Evolutionary conservation across 2,113 vertebrate genomes (phyloP).

Genomic region (Litocranius walleri): DNA sequence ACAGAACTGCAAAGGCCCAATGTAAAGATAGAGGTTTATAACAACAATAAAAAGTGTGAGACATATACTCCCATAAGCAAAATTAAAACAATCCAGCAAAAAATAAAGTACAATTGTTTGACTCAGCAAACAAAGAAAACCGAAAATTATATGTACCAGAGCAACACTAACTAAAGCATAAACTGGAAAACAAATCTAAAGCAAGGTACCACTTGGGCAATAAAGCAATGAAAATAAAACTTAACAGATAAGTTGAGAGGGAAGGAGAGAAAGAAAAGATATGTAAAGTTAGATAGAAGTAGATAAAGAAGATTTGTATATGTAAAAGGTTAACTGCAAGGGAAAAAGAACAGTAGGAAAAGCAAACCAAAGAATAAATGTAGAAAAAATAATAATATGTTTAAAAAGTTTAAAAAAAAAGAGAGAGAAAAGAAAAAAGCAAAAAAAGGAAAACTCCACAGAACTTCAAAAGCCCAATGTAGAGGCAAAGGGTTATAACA

Average conservation of each 20-base stretch:
- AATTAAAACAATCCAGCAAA: neutral
- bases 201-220: neutral
- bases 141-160: neutral
- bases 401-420: neutral
- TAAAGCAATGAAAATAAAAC: neutral
- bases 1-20: neutral
- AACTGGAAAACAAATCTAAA: neutral
- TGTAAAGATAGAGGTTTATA: accelerated
- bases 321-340: neutral
- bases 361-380: neutral
- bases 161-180: neutral
- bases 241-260: neutral
- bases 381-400: neutral
- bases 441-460: neutral
- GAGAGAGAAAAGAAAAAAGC: neutral
- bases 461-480: neutral
- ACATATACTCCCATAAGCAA: neutral
- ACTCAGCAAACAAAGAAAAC: neutral
- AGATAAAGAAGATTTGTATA: neutral
- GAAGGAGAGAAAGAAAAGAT: neutral
- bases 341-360: neutral
- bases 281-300: neutral
- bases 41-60: neutral
- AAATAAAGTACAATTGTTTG: neutral
- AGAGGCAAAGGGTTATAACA: neutral